Conservation (phyloP, 2,888 invertebrate species). For the Stenchaetothrips biformis region DNA sequence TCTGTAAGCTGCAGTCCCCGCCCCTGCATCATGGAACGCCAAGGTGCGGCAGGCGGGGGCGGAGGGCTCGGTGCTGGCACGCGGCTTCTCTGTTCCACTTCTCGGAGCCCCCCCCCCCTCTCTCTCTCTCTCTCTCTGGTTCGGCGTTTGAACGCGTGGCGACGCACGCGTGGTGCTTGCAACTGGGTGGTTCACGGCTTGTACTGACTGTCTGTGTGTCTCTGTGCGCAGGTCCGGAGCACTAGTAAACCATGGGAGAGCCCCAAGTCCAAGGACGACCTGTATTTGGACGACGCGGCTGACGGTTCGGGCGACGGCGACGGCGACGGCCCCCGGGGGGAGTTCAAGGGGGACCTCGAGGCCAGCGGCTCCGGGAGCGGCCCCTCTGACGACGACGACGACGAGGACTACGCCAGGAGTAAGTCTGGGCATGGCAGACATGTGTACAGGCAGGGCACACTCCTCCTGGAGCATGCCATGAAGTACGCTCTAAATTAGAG, state of each 20-base stretch:
- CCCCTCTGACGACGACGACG: slow-evolving; percentile 80
- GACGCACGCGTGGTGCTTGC: background rate
- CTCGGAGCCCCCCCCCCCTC: background rate
- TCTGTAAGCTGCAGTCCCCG: too few species aligned
- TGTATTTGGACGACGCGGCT: slow-evolving; percentile 73
- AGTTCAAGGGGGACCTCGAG: slow-evolving; percentile 69
- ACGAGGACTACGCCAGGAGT: slow-evolving; percentile 48
- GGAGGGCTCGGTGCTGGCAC: background rate
- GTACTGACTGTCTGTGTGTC: background rate
- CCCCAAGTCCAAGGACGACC: slow-evolving; percentile 51
- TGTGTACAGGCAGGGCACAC: too few species aligned
- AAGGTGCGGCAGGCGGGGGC: too few species aligned
- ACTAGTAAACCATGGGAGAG: background rate
- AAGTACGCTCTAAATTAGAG: too few species aligned
- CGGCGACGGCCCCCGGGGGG: slow-evolving; percentile 54
- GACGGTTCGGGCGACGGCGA: slow-evolving; percentile 61
- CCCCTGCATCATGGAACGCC: too few species aligned
- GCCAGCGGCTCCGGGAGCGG: slow-evolving; percentile 83
- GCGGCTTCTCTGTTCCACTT: background rate
- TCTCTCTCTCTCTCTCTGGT: too few species aligned
- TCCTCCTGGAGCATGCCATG: too few species aligned
- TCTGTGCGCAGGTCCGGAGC: background rate
- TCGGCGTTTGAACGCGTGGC: background rate
- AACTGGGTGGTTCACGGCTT: too few species aligned
- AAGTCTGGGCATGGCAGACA: too few species aligned